These are phyloP conservation scores for Aramus guarauna DNA, from an alignment of 2,113 vertebrate genomes.

Conservation along the genomic window DNA sequence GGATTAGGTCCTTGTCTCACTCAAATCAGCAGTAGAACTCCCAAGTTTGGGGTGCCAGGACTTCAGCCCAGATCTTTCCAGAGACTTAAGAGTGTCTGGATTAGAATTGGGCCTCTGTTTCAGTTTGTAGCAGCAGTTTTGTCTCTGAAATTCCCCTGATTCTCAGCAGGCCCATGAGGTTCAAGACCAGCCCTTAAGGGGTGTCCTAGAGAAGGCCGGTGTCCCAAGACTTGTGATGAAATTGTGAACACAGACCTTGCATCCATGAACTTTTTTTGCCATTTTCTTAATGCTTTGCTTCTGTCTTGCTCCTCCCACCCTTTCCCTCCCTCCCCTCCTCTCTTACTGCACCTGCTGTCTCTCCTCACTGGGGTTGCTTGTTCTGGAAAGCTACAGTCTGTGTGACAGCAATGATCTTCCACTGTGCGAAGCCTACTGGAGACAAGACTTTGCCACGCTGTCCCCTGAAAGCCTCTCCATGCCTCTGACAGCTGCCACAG, in stretches of 20 bases:
- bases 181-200: not conserved
- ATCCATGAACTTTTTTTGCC: not conserved
- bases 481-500: slow-evolving; percentile 60
- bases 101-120: not conserved
- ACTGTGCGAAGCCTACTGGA: slow-evolving; percentile 90
- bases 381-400: slow-evolving; percentile 91
- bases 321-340: not conserved
- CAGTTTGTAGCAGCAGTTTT: not conserved
- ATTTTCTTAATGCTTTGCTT: slow-evolving; percentile 74
- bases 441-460: slow-evolving; percentile 78
- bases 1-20: not conserved
- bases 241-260: not conserved
- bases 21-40: not conserved
- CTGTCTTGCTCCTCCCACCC: slow-evolving; percentile 65
- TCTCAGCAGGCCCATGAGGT: not conserved
- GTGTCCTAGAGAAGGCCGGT: not conserved
- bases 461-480: slow-evolving; percentile 77
- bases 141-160: not conserved
- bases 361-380: slow-evolving; percentile 73
- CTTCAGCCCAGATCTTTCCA: not conserved
- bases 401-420: slow-evolving; percentile 91
- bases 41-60: not conserved
- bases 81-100: not conserved
- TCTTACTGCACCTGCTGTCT: slow-evolving; percentile 38
- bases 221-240: not conserved